Percentiles rank a stretch among this genome's conserved stretches.
These are phyloP conservation scores for Alethe diademata DNA, from an alignment of 2,113 vertebrate genomes.

Conservation along the genomic window DNA sequence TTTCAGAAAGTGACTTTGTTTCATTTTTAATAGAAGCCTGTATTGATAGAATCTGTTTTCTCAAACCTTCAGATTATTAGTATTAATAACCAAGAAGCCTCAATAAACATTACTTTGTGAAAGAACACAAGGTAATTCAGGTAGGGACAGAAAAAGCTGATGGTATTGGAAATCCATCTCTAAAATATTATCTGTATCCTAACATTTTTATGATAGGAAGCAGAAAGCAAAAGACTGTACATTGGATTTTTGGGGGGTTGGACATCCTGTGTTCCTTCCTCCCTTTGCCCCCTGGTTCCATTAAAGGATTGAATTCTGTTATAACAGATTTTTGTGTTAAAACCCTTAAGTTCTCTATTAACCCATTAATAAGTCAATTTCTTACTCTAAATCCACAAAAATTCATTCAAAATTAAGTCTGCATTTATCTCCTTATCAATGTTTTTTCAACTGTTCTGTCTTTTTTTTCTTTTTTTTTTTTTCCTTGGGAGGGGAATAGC, in stretches of 20 bases:
- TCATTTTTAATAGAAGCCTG: not conserved
- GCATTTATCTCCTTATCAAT: not conserved
- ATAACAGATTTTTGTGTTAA: not conserved
- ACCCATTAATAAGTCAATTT: not conserved
- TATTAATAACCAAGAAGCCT: not conserved
- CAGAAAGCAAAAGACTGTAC: not conserved
- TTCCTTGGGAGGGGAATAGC: too few species aligned
- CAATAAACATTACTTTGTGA: not conserved
- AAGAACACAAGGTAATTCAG: not conserved
- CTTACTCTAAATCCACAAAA: not conserved
- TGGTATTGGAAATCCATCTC: not conserved
- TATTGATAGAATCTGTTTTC: not conserved
- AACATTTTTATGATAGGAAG: not conserved
- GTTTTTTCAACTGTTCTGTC: not conserved
- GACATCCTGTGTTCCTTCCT: accelerated
- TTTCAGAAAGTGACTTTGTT: not conserved
- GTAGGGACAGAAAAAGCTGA: not conserved
- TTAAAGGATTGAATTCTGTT: not conserved
- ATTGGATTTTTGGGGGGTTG: not conserved
- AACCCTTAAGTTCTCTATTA: not conserved
- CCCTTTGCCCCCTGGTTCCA: accelerated
- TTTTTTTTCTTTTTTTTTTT: not conserved
- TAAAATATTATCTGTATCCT: not conserved
- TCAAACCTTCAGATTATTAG: not conserved
- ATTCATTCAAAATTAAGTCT: not conserved